These are phyloP conservation scores for Rhabdomys dilectus DNA, from an alignment of 2,113 vertebrate genomes.

Conservation along the genomic window DNA sequence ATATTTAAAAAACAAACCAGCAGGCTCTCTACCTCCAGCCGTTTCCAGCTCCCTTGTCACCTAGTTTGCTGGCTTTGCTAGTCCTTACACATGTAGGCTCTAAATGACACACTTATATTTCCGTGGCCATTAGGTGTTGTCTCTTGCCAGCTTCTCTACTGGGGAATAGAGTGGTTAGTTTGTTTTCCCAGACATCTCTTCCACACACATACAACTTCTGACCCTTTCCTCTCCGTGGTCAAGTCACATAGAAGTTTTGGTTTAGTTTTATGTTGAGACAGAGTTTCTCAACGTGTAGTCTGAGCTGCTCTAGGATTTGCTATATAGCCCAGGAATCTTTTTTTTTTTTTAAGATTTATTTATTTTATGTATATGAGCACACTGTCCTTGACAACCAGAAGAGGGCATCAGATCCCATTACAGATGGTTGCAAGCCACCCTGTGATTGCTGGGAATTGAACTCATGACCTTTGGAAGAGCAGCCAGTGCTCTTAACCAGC, in stretches of 20 bases:
- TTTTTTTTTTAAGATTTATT: no score
- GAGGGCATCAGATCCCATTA: no score
- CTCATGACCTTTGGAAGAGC: no score
- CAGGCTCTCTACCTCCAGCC: background rate
- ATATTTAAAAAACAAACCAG: background rate
- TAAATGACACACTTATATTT: background rate
- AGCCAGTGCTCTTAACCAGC: no score
- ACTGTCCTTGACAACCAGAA: no score
- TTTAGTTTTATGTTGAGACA: background rate
- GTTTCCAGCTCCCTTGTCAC: slow-evolving; percentile 23
- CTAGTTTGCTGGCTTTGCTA: background rate
- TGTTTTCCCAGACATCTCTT: background rate
- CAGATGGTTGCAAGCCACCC: no score
- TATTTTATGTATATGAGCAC: no score
- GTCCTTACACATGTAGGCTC: background rate
- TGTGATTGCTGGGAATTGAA: no score
- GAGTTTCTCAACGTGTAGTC: background rate
- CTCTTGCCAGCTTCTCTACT: background rate
- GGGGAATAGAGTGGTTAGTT: background rate
- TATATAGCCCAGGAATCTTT: background rate
- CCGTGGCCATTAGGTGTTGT: background rate
- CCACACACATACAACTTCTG: background rate
- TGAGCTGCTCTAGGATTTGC: background rate
- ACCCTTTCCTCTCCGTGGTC: background rate
- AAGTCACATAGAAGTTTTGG: background rate